Evolutionary conservation across 2,113 vertebrate species (phyloP), one percentile per base, ranked within the genome.

Genomic region (Megaceryle maxima): DNA sequence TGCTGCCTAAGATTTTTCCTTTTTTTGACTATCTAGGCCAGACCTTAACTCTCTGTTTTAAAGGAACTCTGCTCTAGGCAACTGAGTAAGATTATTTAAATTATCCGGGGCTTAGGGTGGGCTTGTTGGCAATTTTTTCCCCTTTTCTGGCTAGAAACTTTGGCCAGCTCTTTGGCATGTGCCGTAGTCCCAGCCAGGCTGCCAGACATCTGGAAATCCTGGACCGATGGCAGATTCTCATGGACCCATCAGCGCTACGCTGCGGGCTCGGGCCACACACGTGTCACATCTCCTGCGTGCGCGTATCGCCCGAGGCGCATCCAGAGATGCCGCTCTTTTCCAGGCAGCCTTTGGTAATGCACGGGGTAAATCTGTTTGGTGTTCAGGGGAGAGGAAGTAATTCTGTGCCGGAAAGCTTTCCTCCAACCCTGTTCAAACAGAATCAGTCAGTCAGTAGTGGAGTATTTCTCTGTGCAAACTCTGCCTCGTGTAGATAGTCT

Each of bases 171-270:
- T 81, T 92, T 86, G 85, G 64, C 82, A 51, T 1, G 2, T 53
- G 63, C 76, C 13, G 4, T 10, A 6, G 85, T 39, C 50, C 53
- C 63, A 86, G 43, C 72, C 72, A 56, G 82, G 79, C 94, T 94
- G 93, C 92, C 94, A 97, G 94, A 94, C 96, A 96, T 83, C 90
- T 94, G 96, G 79, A n/a, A 79, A 74, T 92, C 10, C 85, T 92
- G 94, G 83, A 48, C 59, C 37, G 59, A 7, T 72, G n/a, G 69
- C 22, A 44, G 20, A 26, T 72, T 63, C 73, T 76, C 73, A 21
- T 13, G 3, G 7, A 1, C 59, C 16, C 67, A 16, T 64, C 22
- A 37, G 2, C 33, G 0, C 63, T 4, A 0, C 59, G 4, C 35
- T 35, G 72, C 7, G 8, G 76, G 16, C 84, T 63, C 25, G 5